Base-by-base conservation (phyloP, 2,888 invertebrate species). In the Biston betularia region DNA sequence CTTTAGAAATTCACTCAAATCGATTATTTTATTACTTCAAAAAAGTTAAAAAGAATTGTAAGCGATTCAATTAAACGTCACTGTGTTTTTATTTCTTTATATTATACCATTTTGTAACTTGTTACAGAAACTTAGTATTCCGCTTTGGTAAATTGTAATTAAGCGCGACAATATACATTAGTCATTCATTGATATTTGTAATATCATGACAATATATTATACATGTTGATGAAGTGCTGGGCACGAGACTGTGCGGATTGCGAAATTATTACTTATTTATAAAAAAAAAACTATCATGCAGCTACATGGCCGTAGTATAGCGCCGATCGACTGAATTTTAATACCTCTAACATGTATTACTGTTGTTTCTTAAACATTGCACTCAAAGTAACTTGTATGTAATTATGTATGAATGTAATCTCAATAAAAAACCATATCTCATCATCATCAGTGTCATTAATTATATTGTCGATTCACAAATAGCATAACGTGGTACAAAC, bases 91-190 rank as follows among this genome's bases (percentile, higher is more conserved):
- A 24, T 24, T 24, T 24, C 1, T 24, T 24, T 24, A 24, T 24
- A 24, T 24, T 24, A 24, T 24, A 24, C 24, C 24, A 24, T 24
- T 3, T 2, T 24, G 24, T 24, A 35, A 11, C 6, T n/a, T 50
- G 2, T 35, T 7, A 34, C 11, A 8, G 34, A 35, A 34, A n/a
- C n/a, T 35, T 35, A n/a, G n/a, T 2, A 1, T 42, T 33, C 44
- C 54, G 44, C 44, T 55, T 55, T 55, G 4, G 12, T 55, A 42
- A 38, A 38, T 38, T 9, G 8, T 38, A 38, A 4, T 44, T 45
- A 56, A 56, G 55, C 56, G 34, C 56, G 33, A 56, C 56, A 56
- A 45, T 56, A 56, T 33, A 12, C 33, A 55, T n/a, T 50, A 53
- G 52, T 56, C 55, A 33, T 34, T 45, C n/a, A 45, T n/a, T 34